A percentile compares a stretch with the other conserved stretches of the same genome.
Conservation (phyloP, 1,140 invertebrate genomes). For the Cydia pomonella region DNA sequence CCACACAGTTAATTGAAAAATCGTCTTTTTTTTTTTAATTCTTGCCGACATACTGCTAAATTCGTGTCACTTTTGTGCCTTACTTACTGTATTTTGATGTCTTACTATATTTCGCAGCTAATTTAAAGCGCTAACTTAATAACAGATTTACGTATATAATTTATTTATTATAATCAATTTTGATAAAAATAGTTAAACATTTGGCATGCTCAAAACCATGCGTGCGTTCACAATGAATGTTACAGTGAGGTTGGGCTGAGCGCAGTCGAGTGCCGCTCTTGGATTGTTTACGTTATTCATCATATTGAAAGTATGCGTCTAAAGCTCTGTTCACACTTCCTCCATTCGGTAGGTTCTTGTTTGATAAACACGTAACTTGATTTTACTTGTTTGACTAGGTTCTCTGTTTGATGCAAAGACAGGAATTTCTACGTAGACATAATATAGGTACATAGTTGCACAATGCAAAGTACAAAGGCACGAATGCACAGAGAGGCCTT, state of each 20-base stretch:
- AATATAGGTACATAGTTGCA: background rate
- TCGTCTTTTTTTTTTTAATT: too few relatives aligned
- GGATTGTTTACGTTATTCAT: conserved; percentile 32
- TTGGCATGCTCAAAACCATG: background rate
- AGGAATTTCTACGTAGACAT: background rate
- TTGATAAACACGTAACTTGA: too few relatives aligned
- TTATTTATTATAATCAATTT: too few relatives aligned
- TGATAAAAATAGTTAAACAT: too few relatives aligned
- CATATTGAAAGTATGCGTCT: conserved; percentile 27
- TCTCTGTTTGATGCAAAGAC: background rate
- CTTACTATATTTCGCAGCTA: too few relatives aligned
- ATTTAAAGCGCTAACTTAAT: too few relatives aligned
- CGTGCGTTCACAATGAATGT: background rate
- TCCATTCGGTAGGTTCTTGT: background rate
- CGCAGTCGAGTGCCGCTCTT: conserved; percentile 12
- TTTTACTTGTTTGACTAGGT: too few relatives aligned
- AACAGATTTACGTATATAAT: too few relatives aligned
- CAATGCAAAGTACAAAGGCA: background rate
- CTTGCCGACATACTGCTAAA: too few relatives aligned
- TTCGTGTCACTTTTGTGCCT: too few relatives aligned
- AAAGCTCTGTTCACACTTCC: conserved; percentile 2
- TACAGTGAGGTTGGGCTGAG: background rate
- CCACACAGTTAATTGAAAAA: too few relatives aligned
- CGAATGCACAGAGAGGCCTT: background rate
- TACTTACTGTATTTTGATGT: too few relatives aligned